A percentile compares a stretch with the other conserved stretches of the same genome.
These are phyloP conservation scores for Cyclargus thomasi DNA, from an alignment of 1,140 invertebrate species.

Conservation along the genomic window DNA sequence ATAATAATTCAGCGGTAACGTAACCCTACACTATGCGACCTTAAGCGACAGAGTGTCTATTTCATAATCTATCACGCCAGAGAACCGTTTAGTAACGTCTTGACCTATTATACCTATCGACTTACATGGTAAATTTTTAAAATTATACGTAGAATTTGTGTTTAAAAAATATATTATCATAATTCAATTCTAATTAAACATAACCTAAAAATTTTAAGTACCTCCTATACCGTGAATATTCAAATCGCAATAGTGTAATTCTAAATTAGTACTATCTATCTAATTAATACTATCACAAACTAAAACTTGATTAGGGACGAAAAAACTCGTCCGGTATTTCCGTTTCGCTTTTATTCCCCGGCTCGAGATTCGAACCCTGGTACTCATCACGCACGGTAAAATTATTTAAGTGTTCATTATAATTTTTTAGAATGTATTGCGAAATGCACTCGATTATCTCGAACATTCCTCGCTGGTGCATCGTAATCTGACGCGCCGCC, in stretches of 20 bases:
- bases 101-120: conserved; percentile 23
- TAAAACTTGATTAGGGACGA: conserved; percentile 18
- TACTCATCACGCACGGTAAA: background rate
- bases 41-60: conserved; percentile 13
- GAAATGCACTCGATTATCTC: background rate
- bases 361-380: background rate
- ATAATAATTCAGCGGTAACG: conserved; percentile 13
- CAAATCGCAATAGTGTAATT: conserved; percentile 16
- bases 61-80: conserved; percentile 23
- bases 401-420: background rate
- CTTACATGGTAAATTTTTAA: conserved; percentile 23
- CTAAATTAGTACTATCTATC: conserved; percentile 11
- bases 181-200: conserved; percentile 23
- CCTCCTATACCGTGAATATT: conserved; percentile 28
- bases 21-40: background rate
- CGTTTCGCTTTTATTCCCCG: background rate
- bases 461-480: too few relatives aligned
- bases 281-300: conserved; percentile 21
- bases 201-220: conserved; percentile 16
- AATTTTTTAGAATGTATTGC: background rate
- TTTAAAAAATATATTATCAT: conserved; percentile 8
- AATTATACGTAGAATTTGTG: conserved; percentile 22
- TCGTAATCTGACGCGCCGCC: too few relatives aligned
- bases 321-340: conserved; percentile 10
- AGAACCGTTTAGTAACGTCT: conserved; percentile 25